These are phyloP conservation scores for Lycaena phlaeas DNA, from an alignment of 2,888 invertebrate genomes.

Conservation along the genomic window DNA sequence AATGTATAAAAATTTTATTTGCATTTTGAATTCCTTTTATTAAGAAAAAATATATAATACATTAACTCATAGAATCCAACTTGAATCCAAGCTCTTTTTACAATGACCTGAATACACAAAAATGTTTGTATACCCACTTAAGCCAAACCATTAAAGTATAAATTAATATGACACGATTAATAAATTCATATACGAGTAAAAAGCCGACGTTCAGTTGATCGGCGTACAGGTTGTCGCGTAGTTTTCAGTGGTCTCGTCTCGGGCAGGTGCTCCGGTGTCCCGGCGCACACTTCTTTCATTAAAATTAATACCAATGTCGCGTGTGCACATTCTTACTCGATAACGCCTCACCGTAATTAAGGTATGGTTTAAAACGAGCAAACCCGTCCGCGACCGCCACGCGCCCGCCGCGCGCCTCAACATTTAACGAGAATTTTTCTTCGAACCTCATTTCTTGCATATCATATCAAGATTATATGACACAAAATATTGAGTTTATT, in stretches of 20 bases:
- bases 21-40: too few relatives aligned
- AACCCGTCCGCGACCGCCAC: conserved; percentile 33
- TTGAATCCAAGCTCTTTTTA: too few relatives aligned
- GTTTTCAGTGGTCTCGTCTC: conserved; percentile 56
- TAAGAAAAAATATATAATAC: too few relatives aligned
- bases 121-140: not conserved
- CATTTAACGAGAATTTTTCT: conserved; percentile 46
- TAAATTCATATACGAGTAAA: conserved; percentile 1
- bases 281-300: conserved; percentile 71
- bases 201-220: conserved; percentile 15
- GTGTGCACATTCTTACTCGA: conserved; percentile 72
- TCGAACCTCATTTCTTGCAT: conserved; percentile 46
- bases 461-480: conserved; percentile 52
- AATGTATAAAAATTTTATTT: too few relatives aligned
- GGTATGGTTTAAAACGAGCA: conserved; percentile 49
- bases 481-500: conserved; percentile 51
- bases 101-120: too few relatives aligned
- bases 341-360: conserved; percentile 71
- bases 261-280: conserved; percentile 55
- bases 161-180: not conserved
- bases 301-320: conserved; percentile 73
- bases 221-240: conserved; percentile 21
- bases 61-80: too few relatives aligned
- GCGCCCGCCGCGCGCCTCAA: conserved; percentile 53
- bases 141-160: not conserved